Base-by-base conservation (phyloP, 2,113 vertebrate genomes). In the Bathybates hornii region DNA sequence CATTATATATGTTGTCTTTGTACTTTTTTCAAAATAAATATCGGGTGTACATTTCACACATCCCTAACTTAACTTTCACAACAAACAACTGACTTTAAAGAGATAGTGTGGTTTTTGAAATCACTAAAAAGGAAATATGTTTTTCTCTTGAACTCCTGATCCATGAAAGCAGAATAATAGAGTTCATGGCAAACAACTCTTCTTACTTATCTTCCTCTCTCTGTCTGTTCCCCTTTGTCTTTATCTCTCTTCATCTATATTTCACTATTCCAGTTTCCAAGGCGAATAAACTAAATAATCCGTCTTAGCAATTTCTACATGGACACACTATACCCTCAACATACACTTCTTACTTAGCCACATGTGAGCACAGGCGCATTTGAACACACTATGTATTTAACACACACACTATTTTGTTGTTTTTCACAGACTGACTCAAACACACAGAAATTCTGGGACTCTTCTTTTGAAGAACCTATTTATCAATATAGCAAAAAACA, bases 181-280 rank as follows among this genome's bases (percentile, higher is more conserved):
- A 57, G 27, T n/a, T 86, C 16, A 48, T 36, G 19, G 38, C 29
- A 14, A 53, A 86, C 4, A 76, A 48, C 21, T 57, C 16, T 81
- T 76, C 10, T 45, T 38, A n/a, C 21, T 34, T 43, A n/a, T 57
- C 17, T 13, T 59, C 54, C 56, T 68, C 63, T 79, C 79, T 59
- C 76, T 82, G 41, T 86, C 53, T 81, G 83, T 61, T 80, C 85
- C 83, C 52, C 85, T 81, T 88, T 80, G 82, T 86, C 82, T 93
- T 94, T 92, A 91, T 94, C 91, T 82, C 68, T 84, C 81, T 57
- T 90, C 57, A 63, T 80, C 52, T 85, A 50, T 85, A 90, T 93
- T 93, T 92, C 14, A 27, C 84, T 81, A 84, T 84, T 91, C 86
- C 88, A 91, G 90, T 93, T 95, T 95, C 93, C 93, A 92, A 94